Base-by-base conservation (phyloP, 1,140 invertebrate genomes). In the Ylistrum balloti region DNA sequence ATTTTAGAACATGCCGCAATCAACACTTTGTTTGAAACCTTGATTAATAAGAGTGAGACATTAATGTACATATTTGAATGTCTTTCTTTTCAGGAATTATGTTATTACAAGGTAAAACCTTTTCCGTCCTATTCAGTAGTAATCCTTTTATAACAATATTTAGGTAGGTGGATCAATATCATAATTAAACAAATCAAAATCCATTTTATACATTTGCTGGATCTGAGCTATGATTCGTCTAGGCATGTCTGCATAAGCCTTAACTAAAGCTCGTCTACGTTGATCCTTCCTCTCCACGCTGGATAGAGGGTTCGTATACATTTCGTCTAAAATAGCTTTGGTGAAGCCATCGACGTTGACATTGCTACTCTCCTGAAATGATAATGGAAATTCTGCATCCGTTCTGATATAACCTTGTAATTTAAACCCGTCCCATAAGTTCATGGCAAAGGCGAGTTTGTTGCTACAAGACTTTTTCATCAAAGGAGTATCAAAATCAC, bases 171-270 rank as follows among this genome's bases (percentile, higher is more conserved):
- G 88, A 45, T 74, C 38, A 9, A 17, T 41, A 74, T 89, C 88
- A n/a, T 89, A 89, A 9, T 33, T 0, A 45, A 89, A 89, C 13
- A 89, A 32, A 15, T 41, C 41, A 86, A 89, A 89, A 56, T 89
- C 88, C 38, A 89, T 34, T 41, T 86, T 86, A 32, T 89, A 89
- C 35, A 89, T 34, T 33, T 89, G 28, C 35, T 89, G 74, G 22
- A 89, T 38, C 41, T 89, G 85, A 20, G 33, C 0, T 22, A 89
- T 86, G n/a, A 86, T 86, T 17, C n/a, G n/a, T 41, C 17, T 74
- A n/a, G 56, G 56, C 56, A 74, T 74, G n/a, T 9, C 56, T 74
- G 5, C n/a, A 28, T 74, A 74, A 3, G 56, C 56, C 22, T n/a
- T 28, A 3, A 74, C 56, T n/a, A 74, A 74, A n/a, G 56, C 56